Percentiles rank a stretch among this genome's conserved stretches.
These are phyloP conservation scores for Phoenicopterus ruber DNA, from an alignment of 2,113 vertebrate genomes.

Conservation along the genomic window DNA sequence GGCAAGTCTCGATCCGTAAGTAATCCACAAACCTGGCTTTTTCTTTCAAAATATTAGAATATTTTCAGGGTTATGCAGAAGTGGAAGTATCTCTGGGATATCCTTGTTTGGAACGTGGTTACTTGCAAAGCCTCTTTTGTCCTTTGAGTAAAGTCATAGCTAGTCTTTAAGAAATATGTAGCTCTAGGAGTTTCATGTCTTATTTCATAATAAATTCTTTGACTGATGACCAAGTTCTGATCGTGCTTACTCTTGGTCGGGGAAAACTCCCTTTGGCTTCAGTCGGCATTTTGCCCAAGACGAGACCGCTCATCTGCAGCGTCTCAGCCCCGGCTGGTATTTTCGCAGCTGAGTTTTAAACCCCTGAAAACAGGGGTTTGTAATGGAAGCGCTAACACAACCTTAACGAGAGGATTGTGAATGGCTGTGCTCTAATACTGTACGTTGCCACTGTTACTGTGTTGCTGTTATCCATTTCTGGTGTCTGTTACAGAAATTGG, in stretches of 20 bases:
- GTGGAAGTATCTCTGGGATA: background rate
- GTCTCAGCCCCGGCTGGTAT: background rate
- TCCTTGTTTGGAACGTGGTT: background rate
- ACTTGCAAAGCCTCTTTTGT: background rate
- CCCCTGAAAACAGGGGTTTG: background rate
- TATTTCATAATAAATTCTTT: background rate
- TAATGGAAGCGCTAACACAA: background rate
- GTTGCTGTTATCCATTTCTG: slow-evolving; percentile 58
- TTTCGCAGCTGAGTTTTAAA: background rate
- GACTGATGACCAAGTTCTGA: background rate
- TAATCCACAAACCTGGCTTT: background rate
- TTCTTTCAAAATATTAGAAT: background rate
- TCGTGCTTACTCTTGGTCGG: background rate
- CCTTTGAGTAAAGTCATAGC: background rate
- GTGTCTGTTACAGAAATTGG: slow-evolving; percentile 69
- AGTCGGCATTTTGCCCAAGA: background rate
- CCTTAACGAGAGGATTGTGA: background rate
- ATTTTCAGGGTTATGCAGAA: background rate
- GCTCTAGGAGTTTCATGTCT: background rate
- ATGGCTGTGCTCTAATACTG: background rate
- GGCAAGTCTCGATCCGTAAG: background rate
- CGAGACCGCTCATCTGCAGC: background rate
- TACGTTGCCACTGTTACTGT: background rate
- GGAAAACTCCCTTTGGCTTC: background rate
- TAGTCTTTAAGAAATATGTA: background rate